Percentiles rank a stretch among this genome's conserved stretches.
Evolutionary conservation across 2,113 vertebrate species (phyloP).

Genomic region (Antechinus stuartii): DNA sequence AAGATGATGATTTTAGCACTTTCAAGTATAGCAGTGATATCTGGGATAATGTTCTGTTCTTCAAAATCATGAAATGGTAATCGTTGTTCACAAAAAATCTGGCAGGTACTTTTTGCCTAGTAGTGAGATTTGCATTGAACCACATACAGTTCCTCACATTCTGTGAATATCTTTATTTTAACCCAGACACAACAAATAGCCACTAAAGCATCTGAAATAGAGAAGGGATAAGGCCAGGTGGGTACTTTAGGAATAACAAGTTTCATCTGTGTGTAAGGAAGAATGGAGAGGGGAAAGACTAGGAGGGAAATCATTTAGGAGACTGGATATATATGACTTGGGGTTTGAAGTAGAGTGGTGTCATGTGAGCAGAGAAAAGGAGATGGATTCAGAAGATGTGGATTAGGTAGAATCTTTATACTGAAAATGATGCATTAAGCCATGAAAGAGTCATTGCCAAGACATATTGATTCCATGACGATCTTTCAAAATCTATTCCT

Average conservation of each 20-base stretch:
- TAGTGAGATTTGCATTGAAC: background rate
- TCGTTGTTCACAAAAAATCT: background rate
- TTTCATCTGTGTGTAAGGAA: background rate
- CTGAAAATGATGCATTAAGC: constrained; percentile 49
- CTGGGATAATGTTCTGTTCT: background rate
- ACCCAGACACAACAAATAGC: background rate
- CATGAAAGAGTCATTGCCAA: constrained; percentile 69
- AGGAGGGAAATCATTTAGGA: background rate
- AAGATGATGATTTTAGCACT: background rate
- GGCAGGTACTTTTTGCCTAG: background rate
- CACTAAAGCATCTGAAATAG: background rate
- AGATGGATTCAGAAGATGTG: background rate
- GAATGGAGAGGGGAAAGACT: background rate
- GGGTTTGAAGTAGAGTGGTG: background rate
- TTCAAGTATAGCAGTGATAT: background rate
- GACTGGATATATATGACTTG: background rate
- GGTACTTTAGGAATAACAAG: background rate
- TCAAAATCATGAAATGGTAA: background rate
- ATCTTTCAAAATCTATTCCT: background rate
- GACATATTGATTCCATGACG: constrained; percentile 1
- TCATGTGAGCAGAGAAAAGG: background rate
- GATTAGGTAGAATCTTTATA: background rate
- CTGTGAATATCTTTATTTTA: background rate
- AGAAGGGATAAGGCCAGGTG: background rate
- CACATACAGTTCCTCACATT: background rate